Evolutionary conservation across 2,888 invertebrate species (phyloP).

Genomic region (Trachelus tabidus): DNA sequence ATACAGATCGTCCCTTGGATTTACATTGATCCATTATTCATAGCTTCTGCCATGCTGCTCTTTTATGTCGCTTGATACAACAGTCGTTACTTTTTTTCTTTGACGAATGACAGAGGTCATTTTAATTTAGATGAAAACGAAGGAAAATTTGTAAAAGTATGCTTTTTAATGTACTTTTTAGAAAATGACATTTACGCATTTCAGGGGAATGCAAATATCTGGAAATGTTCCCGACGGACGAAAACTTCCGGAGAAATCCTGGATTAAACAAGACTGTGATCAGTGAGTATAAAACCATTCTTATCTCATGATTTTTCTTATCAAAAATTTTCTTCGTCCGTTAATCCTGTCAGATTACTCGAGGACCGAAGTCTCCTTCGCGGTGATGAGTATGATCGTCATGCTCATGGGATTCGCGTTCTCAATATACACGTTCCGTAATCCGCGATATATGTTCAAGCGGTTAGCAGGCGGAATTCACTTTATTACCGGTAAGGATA

Average conservation of each 20-base stretch:
- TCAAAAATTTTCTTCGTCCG: neutral
- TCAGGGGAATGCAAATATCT: constrained; percentile 72
- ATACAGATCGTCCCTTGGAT: neutral
- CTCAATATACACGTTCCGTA: constrained; percentile 84
- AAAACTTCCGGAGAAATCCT: constrained; percentile 67
- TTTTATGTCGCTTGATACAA: neutral
- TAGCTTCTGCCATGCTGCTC: neutral
- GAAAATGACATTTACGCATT: constrained; percentile 13
- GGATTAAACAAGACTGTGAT: constrained; percentile 69
- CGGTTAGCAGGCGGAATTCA: constrained; percentile 86
- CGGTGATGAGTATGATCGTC: constrained; percentile 82
- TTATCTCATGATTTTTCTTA: neutral
- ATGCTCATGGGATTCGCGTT: constrained; percentile 86
- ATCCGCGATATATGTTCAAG: constrained; percentile 91
- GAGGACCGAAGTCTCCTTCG: constrained; percentile 85
- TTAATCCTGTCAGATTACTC: constrained; percentile 75
- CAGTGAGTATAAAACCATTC: constrained; percentile 64
- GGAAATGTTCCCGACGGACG: constrained; percentile 72
- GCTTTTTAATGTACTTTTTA: constrained; percentile 20
- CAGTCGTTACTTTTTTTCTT: neutral
- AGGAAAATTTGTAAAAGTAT: constrained; percentile 2
- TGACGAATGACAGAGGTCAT: neutral
- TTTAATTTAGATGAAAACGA: neutral
- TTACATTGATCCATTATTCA: neutral
- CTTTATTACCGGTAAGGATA: constrained; percentile 79